Evolutionary conservation across 1,140 invertebrate genomes (phyloP), one percentile per base, ranked within the genome.

Genomic region (Hirudo medicinalis): DNA sequence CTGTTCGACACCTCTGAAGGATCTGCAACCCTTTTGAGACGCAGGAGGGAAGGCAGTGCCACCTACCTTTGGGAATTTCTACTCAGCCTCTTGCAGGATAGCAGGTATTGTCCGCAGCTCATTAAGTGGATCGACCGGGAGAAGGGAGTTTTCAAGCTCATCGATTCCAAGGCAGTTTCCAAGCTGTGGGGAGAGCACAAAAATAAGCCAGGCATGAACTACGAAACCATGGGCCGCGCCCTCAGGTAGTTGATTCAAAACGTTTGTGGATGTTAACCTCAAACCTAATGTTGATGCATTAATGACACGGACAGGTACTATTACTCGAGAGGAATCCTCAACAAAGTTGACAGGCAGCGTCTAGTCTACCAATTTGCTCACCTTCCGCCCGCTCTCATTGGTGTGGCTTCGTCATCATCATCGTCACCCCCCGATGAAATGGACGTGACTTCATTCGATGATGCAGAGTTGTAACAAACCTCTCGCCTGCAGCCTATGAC

Each of bases 191-290:
- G 96, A 63, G 85, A 95, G 78, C 95, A 98, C 85, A 99, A 99
- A 84, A 99, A 99, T 83, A 99, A 99, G 83, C 95, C 95, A 2
- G 94, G 97, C 82, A 99, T 99, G 96, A 99, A 98, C 85, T 99
- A 99, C 83, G 96, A 99, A 84, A 99, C 96, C 49, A 98, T 99
- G 95, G 95, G 95, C 11, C 86, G 96, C 72, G 95, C 96, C 54
- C 84, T 99, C 71, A 89, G 94, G 85, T 89, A 81, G 78, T 78
- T 63, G 57, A 63, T 22, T 63, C 17, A 6, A 22, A 63, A 63
- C 0, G 29, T 63, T n/a, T 5, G 4, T 32, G 0, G 11, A 25
- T 9, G 2, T 57, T 57, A 57, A 3, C 54, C 20, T 57, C 54
- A 57, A n/a, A n/a, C n/a, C n/a, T n/a, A n/a, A n/a, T n/a, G n/a